Evolutionary conservation across 2,797 vertebrate species (phyloP), one percentile per base, ranked within the genome.

Genomic region (Cynodonichthys magdalenae): DNA sequence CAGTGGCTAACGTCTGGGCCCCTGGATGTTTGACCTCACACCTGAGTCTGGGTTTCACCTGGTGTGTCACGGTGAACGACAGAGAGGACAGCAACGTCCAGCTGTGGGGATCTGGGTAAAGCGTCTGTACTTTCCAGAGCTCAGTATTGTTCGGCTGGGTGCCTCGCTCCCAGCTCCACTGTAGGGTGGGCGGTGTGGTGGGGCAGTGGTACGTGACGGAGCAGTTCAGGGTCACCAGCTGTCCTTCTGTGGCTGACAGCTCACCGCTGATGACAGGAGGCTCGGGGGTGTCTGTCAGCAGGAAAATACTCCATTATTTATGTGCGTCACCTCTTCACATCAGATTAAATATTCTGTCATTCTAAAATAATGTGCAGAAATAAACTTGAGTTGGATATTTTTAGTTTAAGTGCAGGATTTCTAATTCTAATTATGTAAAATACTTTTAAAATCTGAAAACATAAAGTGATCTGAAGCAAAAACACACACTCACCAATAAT

Each of bases 211-310:
- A 87, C 12, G 56, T 69, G 53, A 87, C 78, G 0, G 92, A 92
- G 78, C 94, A 95, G 82, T 93, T 94, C 59, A 94, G 59, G 46
- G 81, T 80, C 55, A 93, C 89, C 59, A 53, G 31, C 74, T 94
- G 86, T 3, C 93, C 93, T 24, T 93, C 91, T 15, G 72, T 89
- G 63, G 89, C 86, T 4, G 82, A 74, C 24, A 77, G 50, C 14
- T 69, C 64, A 34, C 88, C 87, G 1, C 77, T 90, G 79, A 95
- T 81, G 59, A 86, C 69, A 0, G 94, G 93, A 41, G 74, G 73
- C 54, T 84, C 83, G 0, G 90, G 92, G 12, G 64, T 70, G 6
- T 84, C 94, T 95, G 83, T 57, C 50, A 69, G 45, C 1, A 47
- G 49, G 12, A 19, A 51, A 64, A 67, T 54, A 3, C n/a, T 47